Conservation (phyloP, 2,888 invertebrate genomes). For the Dione vanillae region DNA sequence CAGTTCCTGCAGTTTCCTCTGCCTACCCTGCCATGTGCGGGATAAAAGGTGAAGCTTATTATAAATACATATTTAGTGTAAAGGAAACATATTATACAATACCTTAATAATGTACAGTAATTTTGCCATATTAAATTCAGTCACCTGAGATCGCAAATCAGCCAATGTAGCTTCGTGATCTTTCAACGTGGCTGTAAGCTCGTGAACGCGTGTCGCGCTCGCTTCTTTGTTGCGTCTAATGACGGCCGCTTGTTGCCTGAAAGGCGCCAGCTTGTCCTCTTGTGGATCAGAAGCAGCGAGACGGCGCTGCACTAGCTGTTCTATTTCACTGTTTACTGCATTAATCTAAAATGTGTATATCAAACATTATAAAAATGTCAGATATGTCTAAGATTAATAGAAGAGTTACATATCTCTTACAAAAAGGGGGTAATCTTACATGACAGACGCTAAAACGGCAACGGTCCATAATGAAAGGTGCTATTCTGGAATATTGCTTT, state of each 20-base stretch:
- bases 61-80: background rate
- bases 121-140: background rate
- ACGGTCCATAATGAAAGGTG: no score
- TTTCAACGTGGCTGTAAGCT: conserved; percentile 85
- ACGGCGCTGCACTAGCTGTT: conserved; percentile 88
- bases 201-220: conserved; percentile 88
- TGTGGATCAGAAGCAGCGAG: conserved; percentile 86
- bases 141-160: conserved; percentile 80
- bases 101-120: background rate
- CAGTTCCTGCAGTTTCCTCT: no score
- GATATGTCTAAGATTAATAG: no score
- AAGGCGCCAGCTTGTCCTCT: conserved; percentile 91
- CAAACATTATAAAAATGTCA: no score
- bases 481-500: no score
- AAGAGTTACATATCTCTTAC: no score
- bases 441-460: no score
- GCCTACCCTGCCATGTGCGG: no score
- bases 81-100: background rate
- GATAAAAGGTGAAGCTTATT: no score
- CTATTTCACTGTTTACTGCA: conserved; percentile 85
- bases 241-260: conserved; percentile 92
- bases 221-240: conserved; percentile 92
- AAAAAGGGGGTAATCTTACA: no score
- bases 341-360: conserved; percentile 68
- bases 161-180: conserved; percentile 86